A percentile compares a stretch with the other conserved stretches of the same genome.
Evolutionary conservation across 2,797 vertebrate species (phyloP).

Genomic region (Lagodon rhomboides): DNA sequence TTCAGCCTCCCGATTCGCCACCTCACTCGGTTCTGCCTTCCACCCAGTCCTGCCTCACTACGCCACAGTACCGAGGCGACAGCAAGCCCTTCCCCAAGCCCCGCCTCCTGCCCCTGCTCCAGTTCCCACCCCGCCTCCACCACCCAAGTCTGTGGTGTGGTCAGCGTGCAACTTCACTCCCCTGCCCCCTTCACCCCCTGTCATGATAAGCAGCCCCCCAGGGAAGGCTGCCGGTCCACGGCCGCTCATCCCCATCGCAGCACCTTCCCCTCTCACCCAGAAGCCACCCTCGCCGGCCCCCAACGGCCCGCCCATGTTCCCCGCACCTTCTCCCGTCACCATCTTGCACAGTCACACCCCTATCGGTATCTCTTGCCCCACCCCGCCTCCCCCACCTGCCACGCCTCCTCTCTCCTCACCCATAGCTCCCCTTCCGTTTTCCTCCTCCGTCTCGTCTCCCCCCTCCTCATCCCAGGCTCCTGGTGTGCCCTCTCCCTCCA

Average conservation of each 20-base stretch:
- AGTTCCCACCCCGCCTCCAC: conserved; percentile 83
- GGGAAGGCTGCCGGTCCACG: conserved; percentile 93
- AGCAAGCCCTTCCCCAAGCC: conserved; percentile 85
- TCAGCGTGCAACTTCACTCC: conserved; percentile 92
- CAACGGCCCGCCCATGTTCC: conserved; percentile 89
- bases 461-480: conserved; percentile 96
- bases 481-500: conserved; percentile 98
- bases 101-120: conserved; percentile 85
- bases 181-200: conserved; percentile 94
- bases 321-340: conserved; percentile 81
- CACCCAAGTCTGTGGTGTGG: conserved; percentile 90
- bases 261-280: conserved; percentile 89
- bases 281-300: conserved; percentile 89
- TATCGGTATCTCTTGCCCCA: conserved; percentile 85
- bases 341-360: conserved; percentile 77
- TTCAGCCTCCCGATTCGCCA: conserved; percentile 96
- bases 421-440: conserved; percentile 83
- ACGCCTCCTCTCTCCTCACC: conserved; percentile 83
- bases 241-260: conserved; percentile 91
- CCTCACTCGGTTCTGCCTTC: conserved; percentile 97
- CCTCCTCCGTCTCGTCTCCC: conserved; percentile 87
- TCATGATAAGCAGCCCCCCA: conserved; percentile 98
- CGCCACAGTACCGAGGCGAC: conserved; percentile 92
- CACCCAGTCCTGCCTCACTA: conserved; percentile 98
- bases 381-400: conserved; percentile 84